Evolutionary conservation across 2,113 vertebrate species (phyloP).

Genomic region (Epinephelus cyanopodus): DNA sequence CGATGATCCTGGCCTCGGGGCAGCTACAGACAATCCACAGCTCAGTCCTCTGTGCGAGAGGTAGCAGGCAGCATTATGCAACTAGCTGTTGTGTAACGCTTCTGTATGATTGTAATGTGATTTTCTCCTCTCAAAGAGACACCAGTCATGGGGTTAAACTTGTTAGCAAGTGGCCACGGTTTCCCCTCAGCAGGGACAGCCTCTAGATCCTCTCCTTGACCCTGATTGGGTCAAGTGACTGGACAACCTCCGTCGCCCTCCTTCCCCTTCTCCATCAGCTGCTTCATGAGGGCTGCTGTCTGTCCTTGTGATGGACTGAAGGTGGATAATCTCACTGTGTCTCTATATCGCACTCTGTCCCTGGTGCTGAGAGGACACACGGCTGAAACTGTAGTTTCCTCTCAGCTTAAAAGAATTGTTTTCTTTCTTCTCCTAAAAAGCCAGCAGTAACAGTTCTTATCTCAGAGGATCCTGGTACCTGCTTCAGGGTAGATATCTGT

Average conservation of each 20-base stretch:
- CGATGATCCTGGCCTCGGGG: slow-evolving; percentile 22
- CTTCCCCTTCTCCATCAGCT: slow-evolving; percentile 14
- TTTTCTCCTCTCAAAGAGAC: slow-evolving; percentile 67
- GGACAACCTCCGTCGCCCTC: background rate
- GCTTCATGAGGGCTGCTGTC: slow-evolving; percentile 21
- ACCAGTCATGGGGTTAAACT: slow-evolving; percentile 70
- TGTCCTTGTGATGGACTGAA: slow-evolving; percentile 36
- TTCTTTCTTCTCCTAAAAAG: background rate
- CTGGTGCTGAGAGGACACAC: background rate
- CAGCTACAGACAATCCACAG: slow-evolving; percentile 59
- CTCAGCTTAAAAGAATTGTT: background rate
- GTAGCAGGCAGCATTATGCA: slow-evolving; percentile 70
- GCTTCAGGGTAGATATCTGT: background rate
- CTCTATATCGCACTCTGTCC: background rate
- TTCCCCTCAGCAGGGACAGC: slow-evolving; percentile 19
- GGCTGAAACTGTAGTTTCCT: background rate
- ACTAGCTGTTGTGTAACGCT: slow-evolving; percentile 75
- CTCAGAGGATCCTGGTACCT: background rate
- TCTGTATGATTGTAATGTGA: slow-evolving; percentile 72
- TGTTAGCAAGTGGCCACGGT: slow-evolving; percentile 44
- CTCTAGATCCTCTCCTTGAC: slow-evolving; percentile 35
- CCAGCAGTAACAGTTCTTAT: background rate
- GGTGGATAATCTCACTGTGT: slow-evolving; percentile 13
- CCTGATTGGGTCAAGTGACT: slow-evolving; percentile 46
- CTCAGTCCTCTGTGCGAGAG: slow-evolving; percentile 48